Base-by-base conservation (phyloP, 2,888 invertebrate species). In the Ariolimax columbianus region DNA sequence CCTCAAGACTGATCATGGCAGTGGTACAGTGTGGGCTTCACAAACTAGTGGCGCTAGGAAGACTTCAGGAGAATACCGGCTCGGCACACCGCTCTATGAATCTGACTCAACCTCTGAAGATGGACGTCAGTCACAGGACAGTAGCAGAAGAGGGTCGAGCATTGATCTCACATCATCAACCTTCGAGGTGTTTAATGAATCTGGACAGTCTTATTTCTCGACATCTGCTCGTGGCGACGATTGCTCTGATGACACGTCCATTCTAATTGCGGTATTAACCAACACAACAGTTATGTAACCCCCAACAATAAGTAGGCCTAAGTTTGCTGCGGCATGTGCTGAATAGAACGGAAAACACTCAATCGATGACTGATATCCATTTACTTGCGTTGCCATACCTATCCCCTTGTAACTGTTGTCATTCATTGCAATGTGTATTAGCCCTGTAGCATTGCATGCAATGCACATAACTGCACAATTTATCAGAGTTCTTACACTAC, bases 61-160 rank as follows among this genome's bases (percentile, higher is more conserved):
- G 30, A 33, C 75, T 33, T 30, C 79, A 0, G 14, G 23, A 30
- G 82, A 63, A 4, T 77, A 83, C 30, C 36, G 83, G 14, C 47
- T 33, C 0, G 38, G 68, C 40, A 77, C 70, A 1, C 72, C 72
- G 4, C 26, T 72, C 2, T 84, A 79, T 40, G 79, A 84, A 43
- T 84, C 84, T 23, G 79, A 84, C 26, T 78, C 84, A 9, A 43
- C 78, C 23, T 83, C 83, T n/a, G 84, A 77, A 19, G 83, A 84
- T 51, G 77, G 83, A 7, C 68, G 68, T 17, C 77, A 43, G 2
- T 83, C 83, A n/a, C 38, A 30, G 7, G 75, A 63, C 33, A 82
- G 75, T 47, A 83, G 83, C 36, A 30, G 47, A 38, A 33, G 77
- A 33, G 77, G 83, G 6, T 83, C 83, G 17, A 51, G 6, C 36